Evolutionary conservation across 2,888 invertebrate genomes (phyloP).

Genomic region (Drosophila tripunctata): DNA sequence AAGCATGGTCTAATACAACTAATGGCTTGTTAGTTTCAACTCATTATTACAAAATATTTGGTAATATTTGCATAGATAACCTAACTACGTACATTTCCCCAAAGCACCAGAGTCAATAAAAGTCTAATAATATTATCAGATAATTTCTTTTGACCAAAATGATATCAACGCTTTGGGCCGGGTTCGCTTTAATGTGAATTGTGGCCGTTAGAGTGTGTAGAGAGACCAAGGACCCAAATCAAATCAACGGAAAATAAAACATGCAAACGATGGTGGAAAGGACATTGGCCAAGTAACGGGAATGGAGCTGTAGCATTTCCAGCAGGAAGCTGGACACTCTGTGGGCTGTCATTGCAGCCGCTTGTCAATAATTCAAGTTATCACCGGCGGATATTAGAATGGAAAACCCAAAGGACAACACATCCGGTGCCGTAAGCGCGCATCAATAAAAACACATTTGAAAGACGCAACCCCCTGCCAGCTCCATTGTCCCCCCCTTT

Average conservation of each 20-base stretch:
- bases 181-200: constrained; percentile 49
- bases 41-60: background rate
- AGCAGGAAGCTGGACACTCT: constrained; percentile 42
- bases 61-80: constrained; percentile 39
- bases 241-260: constrained; percentile 57
- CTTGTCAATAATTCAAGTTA: constrained; percentile 82
- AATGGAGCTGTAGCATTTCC: constrained; percentile 15
- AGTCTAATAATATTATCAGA: constrained; percentile 64
- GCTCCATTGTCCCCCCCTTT: background rate
- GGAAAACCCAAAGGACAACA: constrained; percentile 80
- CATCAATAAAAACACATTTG: constrained; percentile 77
- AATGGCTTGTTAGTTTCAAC: constrained; percentile 2
- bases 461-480: constrained; percentile 37
- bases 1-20: constrained; percentile 13
- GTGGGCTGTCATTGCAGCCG: constrained; percentile 21
- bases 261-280: constrained; percentile 29
- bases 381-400: constrained; percentile 83
- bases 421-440: constrained; percentile 65
- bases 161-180: constrained; percentile 56
- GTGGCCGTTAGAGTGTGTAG: constrained; percentile 10
- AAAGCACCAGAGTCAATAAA: constrained; percentile 44
- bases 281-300: constrained; percentile 47
- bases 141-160: constrained; percentile 55
- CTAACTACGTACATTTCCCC: constrained; percentile 8
- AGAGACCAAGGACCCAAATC: constrained; percentile 53